A percentile compares a stretch with the other conserved stretches of the same genome.
Conservation (phyloP, 1,140 invertebrate genomes). For the Caenorhabditis elegans region WBcel235 BX284604.4:14768501-14769000, state of each 20-base stretch:
- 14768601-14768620: constrained; percentile 38
- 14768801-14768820: constrained; percentile 93
- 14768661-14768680: constrained; percentile 22
- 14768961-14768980: constrained; percentile 10
- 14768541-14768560: constrained; percentile 48
- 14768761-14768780: constrained; percentile 40
- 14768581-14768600: constrained; percentile 48
- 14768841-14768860: constrained; percentile 86
- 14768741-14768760: constrained; percentile 77
- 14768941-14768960: constrained; percentile 27
- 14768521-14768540: constrained; percentile 56
- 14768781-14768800: constrained; percentile 80
- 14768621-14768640: constrained; percentile 50
- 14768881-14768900: constrained; percentile 82
- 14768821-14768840: constrained; percentile 86
- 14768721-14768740: constrained; percentile 95
- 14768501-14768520: constrained; percentile 57
- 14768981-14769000: constrained; percentile 47
- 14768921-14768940: not conserved
- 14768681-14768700: constrained; percentile 75
- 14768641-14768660: constrained; percentile 20
- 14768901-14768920: constrained; percentile 73
- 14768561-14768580: constrained; percentile 47
- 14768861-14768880: constrained; percentile 80
- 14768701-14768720: constrained; percentile 91